phyloP scores from a whole-genome alignment of 2,797 vertebrate species.

The Dicrostonyx torquatus region DNA sequence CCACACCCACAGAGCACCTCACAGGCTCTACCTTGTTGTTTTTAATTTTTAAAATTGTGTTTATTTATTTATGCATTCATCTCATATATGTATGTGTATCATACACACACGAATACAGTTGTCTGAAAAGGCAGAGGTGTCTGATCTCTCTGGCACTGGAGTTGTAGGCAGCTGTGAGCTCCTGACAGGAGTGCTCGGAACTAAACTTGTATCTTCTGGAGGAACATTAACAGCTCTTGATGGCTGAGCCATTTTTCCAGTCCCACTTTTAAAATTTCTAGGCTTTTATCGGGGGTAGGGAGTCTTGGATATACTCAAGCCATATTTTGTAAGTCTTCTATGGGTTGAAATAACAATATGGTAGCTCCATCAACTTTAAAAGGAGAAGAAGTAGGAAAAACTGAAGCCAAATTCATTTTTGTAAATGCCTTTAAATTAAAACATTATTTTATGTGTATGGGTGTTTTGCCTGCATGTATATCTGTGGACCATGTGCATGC shows the following conservation, averaged over 20 bases:
- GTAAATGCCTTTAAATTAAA: conserved; percentile 1
- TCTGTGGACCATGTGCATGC: background rate
- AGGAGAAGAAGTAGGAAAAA: conserved; percentile 22
- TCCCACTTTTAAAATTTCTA: background rate
- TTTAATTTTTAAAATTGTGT: background rate
- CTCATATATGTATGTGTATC: background rate
- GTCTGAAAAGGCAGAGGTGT: background rate
- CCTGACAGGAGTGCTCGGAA: background rate
- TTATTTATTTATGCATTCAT: background rate
- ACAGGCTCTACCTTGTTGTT: background rate
- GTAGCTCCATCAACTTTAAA: conserved; percentile 25
- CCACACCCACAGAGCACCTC: background rate
- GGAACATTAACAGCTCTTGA: background rate
- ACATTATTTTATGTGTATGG: background rate
- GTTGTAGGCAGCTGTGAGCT: background rate
- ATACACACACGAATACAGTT: background rate
- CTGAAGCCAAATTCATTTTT: conserved; percentile 45
- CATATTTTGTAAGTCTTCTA: conserved; percentile 18
- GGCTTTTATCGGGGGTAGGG: background rate
- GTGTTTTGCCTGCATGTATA: background rate
- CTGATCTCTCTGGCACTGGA: background rate
- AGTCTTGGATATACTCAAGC: background rate
- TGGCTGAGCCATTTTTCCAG: background rate
- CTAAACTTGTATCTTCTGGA: background rate
- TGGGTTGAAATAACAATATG: conserved; percentile 20